phyloP scores from a whole-genome alignment of 2,113 vertebrate genomes.

The Camelus bactrianus region DNA sequence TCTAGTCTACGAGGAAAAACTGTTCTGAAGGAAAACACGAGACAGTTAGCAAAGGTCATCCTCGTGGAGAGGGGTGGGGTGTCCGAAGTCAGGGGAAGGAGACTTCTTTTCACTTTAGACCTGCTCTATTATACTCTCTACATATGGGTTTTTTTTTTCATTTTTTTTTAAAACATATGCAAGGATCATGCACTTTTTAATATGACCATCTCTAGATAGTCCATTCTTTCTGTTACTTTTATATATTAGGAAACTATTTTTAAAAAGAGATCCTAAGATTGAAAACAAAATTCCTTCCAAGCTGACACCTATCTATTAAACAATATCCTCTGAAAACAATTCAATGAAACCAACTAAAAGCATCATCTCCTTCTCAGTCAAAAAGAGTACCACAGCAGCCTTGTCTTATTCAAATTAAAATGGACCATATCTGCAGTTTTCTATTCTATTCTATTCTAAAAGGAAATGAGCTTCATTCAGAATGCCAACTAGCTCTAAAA shows the following conservation, averaged over 20 bases:
- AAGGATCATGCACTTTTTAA: not conserved
- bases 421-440: not conserved
- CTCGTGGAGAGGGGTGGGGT: not conserved
- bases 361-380: not conserved
- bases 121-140: not conserved
- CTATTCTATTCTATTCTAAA: not conserved
- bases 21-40: not conserved
- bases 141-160: not conserved
- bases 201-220: not conserved
- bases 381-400: conserved; percentile 23
- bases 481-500: conserved; percentile 30
- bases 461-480: conserved; percentile 35
- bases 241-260: conserved; percentile 6
- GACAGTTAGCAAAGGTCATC: not conserved
- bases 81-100: not conserved
- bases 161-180: not conserved
- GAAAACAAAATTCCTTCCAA: conserved; percentile 30
- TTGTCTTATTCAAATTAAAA: conserved; percentile 48
- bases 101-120: not conserved
- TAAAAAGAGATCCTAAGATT: conserved; percentile 32
- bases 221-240: conserved; percentile 3
- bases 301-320: not conserved
- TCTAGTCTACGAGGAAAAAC: not conserved
- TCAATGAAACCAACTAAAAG: conserved; percentile 38
- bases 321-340: not conserved